These are phyloP conservation scores for Bombus pyrosoma DNA, from an alignment of 1,140 invertebrate genomes.

Conservation along the genomic window DNA sequence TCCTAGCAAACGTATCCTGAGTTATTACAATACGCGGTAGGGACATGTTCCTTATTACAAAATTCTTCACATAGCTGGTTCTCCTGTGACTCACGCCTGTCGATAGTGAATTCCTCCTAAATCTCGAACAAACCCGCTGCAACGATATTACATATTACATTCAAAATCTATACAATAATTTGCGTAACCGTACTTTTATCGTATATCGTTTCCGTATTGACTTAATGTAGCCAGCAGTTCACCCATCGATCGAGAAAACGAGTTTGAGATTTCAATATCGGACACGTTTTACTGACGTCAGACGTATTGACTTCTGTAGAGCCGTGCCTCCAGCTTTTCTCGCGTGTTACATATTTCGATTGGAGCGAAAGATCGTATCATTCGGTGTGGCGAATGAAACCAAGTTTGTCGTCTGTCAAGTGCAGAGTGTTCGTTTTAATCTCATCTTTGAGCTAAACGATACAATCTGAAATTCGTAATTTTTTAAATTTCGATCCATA, in stretches of 20 bases:
- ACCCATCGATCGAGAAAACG: constrained; percentile 21
- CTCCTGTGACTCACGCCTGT: constrained; percentile 7
- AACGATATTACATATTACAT: neutral
- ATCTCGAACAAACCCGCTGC: neutral
- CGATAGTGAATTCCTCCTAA: constrained; percentile 9
- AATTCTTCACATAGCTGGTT: constrained; percentile 1
- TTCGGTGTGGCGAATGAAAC: neutral
- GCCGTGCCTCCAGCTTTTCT: constrained; percentile 9
- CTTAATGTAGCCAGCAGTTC: neutral
- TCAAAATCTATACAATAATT: constrained; percentile 6
- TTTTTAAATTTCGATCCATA: neutral
- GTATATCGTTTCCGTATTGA: neutral
- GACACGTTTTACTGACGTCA: constrained; percentile 29
- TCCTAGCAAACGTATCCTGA: neutral
- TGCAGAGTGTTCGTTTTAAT: neutral
- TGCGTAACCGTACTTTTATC: neutral
- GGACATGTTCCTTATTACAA: constrained; percentile 30
- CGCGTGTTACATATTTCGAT: neutral
- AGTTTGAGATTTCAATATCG: constrained; percentile 34
- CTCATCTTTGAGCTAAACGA: too few species aligned
- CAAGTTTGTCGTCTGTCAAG: constrained; percentile 3
- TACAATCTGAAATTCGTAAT: neutral
- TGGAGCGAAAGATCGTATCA: too few species aligned
- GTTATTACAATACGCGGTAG: neutral
- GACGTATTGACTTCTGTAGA: constrained; percentile 1